Percentiles rank a stretch among this genome's conserved stretches.
Evolutionary conservation across 2,797 vertebrate genomes (phyloP).

Genomic region (Melanotaenia boesemani): DNA sequence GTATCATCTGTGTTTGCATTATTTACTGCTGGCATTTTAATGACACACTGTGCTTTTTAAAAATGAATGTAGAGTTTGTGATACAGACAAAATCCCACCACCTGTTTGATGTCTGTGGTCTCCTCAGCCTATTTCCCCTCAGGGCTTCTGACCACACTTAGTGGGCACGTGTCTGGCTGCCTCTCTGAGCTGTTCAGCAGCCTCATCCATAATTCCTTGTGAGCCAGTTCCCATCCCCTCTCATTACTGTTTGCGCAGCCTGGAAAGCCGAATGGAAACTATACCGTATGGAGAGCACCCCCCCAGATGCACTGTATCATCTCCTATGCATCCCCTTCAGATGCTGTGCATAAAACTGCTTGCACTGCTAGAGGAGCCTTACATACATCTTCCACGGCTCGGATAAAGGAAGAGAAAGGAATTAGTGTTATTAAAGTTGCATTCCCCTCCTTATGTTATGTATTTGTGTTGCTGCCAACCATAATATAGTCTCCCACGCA

Average conservation of each 20-base stretch:
- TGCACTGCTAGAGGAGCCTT: conserved; percentile 33
- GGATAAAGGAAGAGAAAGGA: conserved; percentile 42
- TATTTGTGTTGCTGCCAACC: conserved; percentile 58
- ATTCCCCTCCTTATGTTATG: conserved; percentile 27
- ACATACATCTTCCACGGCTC: conserved; percentile 16
- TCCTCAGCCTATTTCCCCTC: neutral
- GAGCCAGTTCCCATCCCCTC: conserved; percentile 27
- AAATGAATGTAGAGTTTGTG: conserved; percentile 14
- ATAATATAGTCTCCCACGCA: conserved; percentile 50
- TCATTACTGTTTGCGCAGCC: conserved; percentile 39
- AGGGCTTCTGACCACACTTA: conserved; percentile 1
- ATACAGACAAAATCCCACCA: conserved; percentile 13
- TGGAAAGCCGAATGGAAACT: conserved; percentile 37
- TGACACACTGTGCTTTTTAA: conserved; percentile 3
- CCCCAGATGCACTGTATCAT: conserved; percentile 42
- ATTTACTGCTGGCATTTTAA: conserved; percentile 18
- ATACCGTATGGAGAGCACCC: conserved; percentile 27
- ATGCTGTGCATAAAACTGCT: conserved; percentile 48
- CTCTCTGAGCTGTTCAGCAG: conserved; percentile 19
- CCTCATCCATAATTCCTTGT: conserved; percentile 56
- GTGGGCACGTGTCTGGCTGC: conserved; percentile 17
- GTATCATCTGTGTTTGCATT: conserved; percentile 39
- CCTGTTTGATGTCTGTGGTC: conserved; percentile 17
- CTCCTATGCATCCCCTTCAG: conserved; percentile 24
- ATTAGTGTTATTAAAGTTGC: conserved; percentile 63